phyloP scores from a whole-genome alignment of 1,140 invertebrate genomes.

The Brachystomella parvula region DNA sequence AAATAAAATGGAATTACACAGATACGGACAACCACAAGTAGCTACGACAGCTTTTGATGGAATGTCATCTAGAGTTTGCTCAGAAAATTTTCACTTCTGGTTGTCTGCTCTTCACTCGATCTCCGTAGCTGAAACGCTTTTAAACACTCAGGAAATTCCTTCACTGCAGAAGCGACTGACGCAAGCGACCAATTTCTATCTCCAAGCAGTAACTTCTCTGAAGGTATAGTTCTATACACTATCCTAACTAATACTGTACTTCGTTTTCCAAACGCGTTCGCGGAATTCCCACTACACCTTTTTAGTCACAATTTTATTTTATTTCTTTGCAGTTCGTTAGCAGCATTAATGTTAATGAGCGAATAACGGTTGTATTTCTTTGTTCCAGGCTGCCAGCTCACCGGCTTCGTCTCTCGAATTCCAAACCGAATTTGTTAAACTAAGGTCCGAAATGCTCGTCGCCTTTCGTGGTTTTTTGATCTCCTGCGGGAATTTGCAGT shows the following conservation, averaged over 20 bases:
- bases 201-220: conserved; percentile 59
- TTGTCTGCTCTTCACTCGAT: conserved; percentile 58
- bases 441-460: conserved; percentile 67
- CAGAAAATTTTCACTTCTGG: conserved; percentile 87
- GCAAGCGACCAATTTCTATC: conserved; percentile 43
- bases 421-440: conserved; percentile 66
- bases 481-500: conserved; percentile 71
- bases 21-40: conserved; percentile 71
- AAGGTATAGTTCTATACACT: no score
- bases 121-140: conserved; percentile 44
- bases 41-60: conserved; percentile 58
- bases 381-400: conserved; percentile 55
- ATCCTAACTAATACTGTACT: no score
- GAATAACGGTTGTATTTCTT: conserved; percentile 1
- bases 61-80: conserved; percentile 65
- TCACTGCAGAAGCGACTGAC: conserved; percentile 21
- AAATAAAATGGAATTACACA: no score
- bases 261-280: no score
- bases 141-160: conserved; percentile 34
- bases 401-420: conserved; percentile 61
- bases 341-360: conserved; percentile 6
- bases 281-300: no score
- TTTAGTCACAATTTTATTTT: not conserved
- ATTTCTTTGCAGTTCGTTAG: conserved; percentile 12
- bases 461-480: conserved; percentile 64